Percentiles rank a stretch among this genome's conserved stretches.
Evolutionary conservation across 2,113 vertebrate species (phyloP).

Genomic region (Pygoscelis antarcticus): DNA sequence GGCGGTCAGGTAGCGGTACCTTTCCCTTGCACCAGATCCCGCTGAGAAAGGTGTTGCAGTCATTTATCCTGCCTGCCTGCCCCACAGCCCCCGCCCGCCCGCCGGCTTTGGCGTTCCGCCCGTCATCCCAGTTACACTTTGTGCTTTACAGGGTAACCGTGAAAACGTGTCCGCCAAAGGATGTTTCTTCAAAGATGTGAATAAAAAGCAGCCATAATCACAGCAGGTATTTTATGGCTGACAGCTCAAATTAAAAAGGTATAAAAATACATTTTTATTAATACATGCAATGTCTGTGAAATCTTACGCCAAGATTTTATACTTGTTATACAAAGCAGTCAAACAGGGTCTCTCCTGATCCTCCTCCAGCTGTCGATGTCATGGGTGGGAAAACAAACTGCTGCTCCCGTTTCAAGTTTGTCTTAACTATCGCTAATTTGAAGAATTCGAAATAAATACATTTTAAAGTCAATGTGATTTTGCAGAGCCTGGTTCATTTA

Average conservation of each 20-base stretch:
- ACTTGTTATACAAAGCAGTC: not conserved
- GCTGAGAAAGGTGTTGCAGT: not conserved
- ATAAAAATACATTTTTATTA: not conserved
- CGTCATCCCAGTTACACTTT: fast-evolving
- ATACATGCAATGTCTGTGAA: not conserved
- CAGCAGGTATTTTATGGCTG: not conserved
- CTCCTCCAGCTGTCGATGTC: not conserved
- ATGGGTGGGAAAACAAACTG: not conserved
- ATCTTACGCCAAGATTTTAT: not conserved
- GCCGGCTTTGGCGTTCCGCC: not conserved
- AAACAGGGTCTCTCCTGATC: not conserved
- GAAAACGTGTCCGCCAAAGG: fast-evolving
- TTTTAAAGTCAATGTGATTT: not conserved
- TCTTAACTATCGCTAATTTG: not conserved
- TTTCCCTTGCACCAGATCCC: not conserved
- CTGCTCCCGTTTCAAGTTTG: not conserved
- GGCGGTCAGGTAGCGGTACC: not conserved
- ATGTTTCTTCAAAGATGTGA: fast-evolving
- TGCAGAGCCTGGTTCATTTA: not conserved
- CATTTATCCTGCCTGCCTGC: not conserved
- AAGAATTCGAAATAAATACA: not conserved
- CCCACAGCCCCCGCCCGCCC: not conserved
- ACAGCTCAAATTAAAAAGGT: not conserved
- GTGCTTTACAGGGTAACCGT: not conserved
- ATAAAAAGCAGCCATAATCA: not conserved